Evolutionary conservation across 2,113 vertebrate species (phyloP), one percentile per base, ranked within the genome.

Genomic region (Telmatochromis sp.): DNA sequence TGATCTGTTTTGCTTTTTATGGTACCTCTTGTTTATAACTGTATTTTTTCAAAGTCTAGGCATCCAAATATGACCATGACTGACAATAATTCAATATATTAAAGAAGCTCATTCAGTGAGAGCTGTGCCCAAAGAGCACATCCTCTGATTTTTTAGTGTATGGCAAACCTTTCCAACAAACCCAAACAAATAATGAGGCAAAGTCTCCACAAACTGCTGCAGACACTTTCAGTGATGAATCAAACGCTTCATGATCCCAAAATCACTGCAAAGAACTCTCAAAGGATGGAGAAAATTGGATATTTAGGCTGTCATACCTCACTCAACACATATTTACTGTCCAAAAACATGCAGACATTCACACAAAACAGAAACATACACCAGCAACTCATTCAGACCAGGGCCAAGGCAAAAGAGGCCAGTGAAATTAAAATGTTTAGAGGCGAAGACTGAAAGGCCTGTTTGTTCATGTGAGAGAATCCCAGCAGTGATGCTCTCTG

Each of bases 361-460:
- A 88, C 84, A 75, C 35, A 84, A 31, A 86, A 28, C 51, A 82
- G 84, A 90, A 91, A 85, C 60, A 54, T 58, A 93, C 57, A 82
- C 57, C 63, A 87, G 37, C 57, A 70, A 35, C 86, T 92, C 81
- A 91, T 90, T 89, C 68, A 83, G 58, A 81, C 8, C 68, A 31
- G 57, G 81, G 83, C 88, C 89, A 89, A 79, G 82, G 70, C 83
- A 68, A 92, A 94, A 23, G 87, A 88, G 83, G 86, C 89, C 91
- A 92, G 78, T 42, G 79, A 88, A 92, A 92, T 94, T 87, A 90
- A 94, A 94, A 92, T 91, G 81, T 93, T 94, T 91, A 90, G 88
- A 89, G 78, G 93, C 60, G 1, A 82, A 60, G 81, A 84, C 81
- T 93, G 89, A 94, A 93, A 90, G 92, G 86, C 54, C 88, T 92